These are phyloP conservation scores for Crypturellus tataupa DNA, from an alignment of 2,797 vertebrate species.

Conservation along the genomic window DNA sequence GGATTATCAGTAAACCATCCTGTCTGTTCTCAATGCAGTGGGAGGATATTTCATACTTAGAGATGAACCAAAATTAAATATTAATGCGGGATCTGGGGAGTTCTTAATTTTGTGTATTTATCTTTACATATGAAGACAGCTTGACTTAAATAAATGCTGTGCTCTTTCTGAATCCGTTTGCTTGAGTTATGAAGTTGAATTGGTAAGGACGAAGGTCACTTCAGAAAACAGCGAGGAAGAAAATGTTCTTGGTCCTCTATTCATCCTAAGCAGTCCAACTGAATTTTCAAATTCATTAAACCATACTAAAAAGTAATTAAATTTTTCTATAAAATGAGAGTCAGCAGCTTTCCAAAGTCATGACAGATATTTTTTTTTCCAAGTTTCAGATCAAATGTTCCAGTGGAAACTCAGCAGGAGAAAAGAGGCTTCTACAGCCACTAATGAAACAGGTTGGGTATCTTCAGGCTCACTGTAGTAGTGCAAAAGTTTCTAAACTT, in stretches of 20 bases:
- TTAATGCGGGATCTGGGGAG: neutral
- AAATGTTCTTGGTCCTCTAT: neutral
- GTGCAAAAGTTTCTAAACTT: neutral
- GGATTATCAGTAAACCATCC: neutral
- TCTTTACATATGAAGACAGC: neutral
- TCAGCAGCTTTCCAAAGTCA: neutral
- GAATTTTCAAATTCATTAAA: neutral
- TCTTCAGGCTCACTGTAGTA: neutral
- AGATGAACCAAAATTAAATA: neutral
- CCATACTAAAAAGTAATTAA: neutral
- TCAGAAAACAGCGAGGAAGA: neutral
- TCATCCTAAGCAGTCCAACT: neutral
- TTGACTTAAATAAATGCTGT: neutral
- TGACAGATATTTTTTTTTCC: neutral
- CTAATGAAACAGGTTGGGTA: neutral
- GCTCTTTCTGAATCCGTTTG: neutral
- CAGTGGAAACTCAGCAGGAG: neutral
- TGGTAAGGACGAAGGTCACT: neutral
- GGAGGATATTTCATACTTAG: neutral
- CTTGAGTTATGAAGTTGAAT: neutral
- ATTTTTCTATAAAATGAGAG: neutral
- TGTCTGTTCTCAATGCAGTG: neutral
- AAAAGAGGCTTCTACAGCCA: neutral
- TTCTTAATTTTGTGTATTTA: neutral
- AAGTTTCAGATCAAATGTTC: neutral